Conservation (phyloP, 2,113 vertebrate genomes). For the Antigone vipio region DNA sequence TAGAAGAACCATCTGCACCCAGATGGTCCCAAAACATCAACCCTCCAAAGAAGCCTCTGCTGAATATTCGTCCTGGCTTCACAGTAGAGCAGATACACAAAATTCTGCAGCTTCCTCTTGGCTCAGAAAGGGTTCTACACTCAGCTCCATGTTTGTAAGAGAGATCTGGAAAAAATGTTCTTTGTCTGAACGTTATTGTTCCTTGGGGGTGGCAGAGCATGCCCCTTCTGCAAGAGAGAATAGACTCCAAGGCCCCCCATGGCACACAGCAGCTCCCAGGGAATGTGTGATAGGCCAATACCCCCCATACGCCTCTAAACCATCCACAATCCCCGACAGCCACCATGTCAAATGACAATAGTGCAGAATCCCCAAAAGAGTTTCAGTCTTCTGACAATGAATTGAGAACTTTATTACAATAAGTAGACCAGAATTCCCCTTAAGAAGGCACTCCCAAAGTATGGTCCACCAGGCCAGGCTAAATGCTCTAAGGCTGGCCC, state of each 20-base stretch:
- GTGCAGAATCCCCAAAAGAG: conserved; percentile 55
- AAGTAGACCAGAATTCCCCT: conserved; percentile 32
- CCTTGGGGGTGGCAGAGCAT: conserved; percentile 58
- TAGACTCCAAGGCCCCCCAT: conserved; percentile 61
- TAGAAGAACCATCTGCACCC: neutral
- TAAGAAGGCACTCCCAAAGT: conserved; percentile 42
- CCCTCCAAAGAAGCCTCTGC: neutral
- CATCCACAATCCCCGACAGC: conserved; percentile 34
- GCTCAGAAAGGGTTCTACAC: conserved; percentile 43
- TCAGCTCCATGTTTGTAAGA: conserved; percentile 35
- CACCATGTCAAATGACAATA: conserved; percentile 66
- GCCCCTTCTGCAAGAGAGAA: conserved; percentile 57
- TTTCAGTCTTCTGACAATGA: conserved; percentile 54
- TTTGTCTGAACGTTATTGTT: conserved; percentile 64
- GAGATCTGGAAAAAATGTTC: conserved; percentile 60
- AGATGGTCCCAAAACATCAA: neutral
- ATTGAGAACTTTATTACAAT: conserved; percentile 52
- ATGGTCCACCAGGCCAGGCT: conserved; percentile 18
- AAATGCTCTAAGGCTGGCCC: neutral
- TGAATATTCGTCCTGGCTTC: neutral
- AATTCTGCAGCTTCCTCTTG: neutral
- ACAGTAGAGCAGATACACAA: neutral
- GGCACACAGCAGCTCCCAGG: conserved; percentile 47
- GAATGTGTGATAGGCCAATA: conserved; percentile 62
- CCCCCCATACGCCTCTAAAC: conserved; percentile 54